Base-by-base conservation (phyloP, 2,797 vertebrate genomes). In the Prionace glauca region DNA sequence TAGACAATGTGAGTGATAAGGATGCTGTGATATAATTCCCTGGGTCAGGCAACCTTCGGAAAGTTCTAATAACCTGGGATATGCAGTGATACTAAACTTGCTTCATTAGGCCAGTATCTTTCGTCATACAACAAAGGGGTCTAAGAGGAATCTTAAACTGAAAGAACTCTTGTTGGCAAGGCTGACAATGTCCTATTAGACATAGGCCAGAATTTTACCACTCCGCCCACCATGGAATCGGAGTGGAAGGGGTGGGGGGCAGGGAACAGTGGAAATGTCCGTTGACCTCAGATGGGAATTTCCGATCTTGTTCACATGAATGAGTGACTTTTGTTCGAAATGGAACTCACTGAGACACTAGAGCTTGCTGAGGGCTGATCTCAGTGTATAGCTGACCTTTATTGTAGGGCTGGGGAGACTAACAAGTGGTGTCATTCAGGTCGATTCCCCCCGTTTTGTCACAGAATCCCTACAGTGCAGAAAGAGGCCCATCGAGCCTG, bases 31-130 rank as follows among this genome's bases (percentile, higher is more conserved):
- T 67, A 32, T 36, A 67, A 92, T 92, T 92, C 67, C 90, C 62
- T 67, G 62, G 62, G 90, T 92, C 90, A 92, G 90, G 62, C 90
- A 92, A 22, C 62, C 62, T 92, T 92, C 32, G 36, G 41, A 36
- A 65, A 16, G n/a, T 41, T 67, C 36, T 41, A 92, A 92, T 36
- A 92, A 65, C 62, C 18, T 67, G 90, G 16, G 60, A 32, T 20
- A 67, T 67, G 60, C 14, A 36, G 62, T n/a, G 67, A 36, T 67
- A 20, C 32, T 91, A 91, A 67, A 36, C 1, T 16, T 36, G 11
- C 62, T 92, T 92, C 90, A 92, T 92, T 67, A 92, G 62, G 16
- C 1, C 36, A 62, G 65, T 10, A 67, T 92, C 90, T 92, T 36
- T 65, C 0, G 41, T 41, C 41, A 65, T 1, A 2, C 32, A 84